phyloP scores from a whole-genome alignment of 2,888 invertebrate genomes.

The Lomographa bimaculata region DNA sequence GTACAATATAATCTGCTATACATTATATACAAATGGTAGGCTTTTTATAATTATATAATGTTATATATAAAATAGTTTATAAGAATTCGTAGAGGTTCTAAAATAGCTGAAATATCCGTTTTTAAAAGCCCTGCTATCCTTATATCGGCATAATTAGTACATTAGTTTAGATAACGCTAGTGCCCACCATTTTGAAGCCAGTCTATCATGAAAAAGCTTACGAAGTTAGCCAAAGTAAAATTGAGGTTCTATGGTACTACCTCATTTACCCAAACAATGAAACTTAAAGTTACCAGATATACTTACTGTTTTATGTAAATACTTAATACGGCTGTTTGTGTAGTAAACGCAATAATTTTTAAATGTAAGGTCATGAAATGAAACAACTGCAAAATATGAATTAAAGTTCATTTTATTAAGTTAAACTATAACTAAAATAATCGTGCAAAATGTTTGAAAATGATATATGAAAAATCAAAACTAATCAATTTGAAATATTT shows the following conservation, averaged over 20 bases:
- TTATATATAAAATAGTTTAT: constrained; percentile 48
- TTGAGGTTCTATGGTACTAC: constrained; percentile 27
- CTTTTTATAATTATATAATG: constrained; percentile 68
- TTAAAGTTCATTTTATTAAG: too few species aligned
- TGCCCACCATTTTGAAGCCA: constrained; percentile 57
- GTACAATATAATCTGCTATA: constrained; percentile 54
- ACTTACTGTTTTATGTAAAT: constrained; percentile 16
- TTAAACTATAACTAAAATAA: too few species aligned
- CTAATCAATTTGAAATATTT: too few species aligned
- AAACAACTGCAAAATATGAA: too few species aligned
- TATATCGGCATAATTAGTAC: constrained; percentile 37
- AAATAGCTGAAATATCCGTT: constrained; percentile 43
- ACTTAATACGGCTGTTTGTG: constrained; percentile 6
- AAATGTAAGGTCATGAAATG: too few species aligned
- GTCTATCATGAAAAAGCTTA: constrained; percentile 33
- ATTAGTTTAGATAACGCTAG: constrained; percentile 78
- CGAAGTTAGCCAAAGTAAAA: constrained; percentile 34
- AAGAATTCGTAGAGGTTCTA: constrained; percentile 59
- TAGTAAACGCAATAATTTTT: constrained; percentile 1
- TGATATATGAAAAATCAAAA: too few species aligned
- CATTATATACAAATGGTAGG: constrained; percentile 60
- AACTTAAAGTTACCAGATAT: constrained; percentile 33
- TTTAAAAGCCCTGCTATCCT: constrained; percentile 46
- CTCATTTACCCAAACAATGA: constrained; percentile 29
- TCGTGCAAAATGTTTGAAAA: too few species aligned